Evolutionary conservation across 30 jellyfish, hydroid and myxozoan species (phyloP).

Genomic region (Haliclystus octoradiatus): DNA sequence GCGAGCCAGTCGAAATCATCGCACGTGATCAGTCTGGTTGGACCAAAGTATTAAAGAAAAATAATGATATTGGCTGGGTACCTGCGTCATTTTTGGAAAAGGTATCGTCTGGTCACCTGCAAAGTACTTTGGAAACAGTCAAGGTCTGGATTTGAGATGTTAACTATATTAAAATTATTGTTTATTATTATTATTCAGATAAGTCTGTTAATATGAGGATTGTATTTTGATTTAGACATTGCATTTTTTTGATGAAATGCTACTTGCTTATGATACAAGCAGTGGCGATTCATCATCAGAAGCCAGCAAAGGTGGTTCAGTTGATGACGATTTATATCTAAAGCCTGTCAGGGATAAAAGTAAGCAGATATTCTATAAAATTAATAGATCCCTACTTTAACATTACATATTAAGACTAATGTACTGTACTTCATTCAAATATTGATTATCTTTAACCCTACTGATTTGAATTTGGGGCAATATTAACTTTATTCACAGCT

Average conservation of each 20-base stretch:
- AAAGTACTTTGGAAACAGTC: slow-evolving; percentile 49
- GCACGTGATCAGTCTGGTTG: slow-evolving; percentile 33
- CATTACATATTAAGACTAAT: too few relatives aligned
- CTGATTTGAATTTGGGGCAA: too few relatives aligned
- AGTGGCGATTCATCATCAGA: slow-evolving; percentile 25
- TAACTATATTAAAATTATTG: too few relatives aligned
- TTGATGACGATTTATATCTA: slow-evolving; percentile 9
- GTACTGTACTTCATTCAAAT: too few relatives aligned
- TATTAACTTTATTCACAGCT: too few relatives aligned
- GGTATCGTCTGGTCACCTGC: slow-evolving; percentile 36
- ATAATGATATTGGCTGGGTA: slow-evolving; percentile 36
- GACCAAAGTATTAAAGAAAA: slow-evolving; percentile 40
- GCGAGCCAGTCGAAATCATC: slow-evolving; percentile 26
- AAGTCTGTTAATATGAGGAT: neutral
- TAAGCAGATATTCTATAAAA: too few relatives aligned
- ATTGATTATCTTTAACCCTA: too few relatives aligned
- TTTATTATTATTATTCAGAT: too few relatives aligned
- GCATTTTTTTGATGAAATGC: slow-evolving; percentile 34
- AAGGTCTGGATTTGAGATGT: too few relatives aligned
- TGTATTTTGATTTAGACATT: slow-evolving; percentile 19
- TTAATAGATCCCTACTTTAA: too few relatives aligned
- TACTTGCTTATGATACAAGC: slow-evolving; percentile 30
- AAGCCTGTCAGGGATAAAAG: too few relatives aligned
- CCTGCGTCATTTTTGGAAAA: slow-evolving; percentile 38
- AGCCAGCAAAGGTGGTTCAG: too few relatives aligned